Percentiles rank a stretch among this genome's conserved stretches.
phyloP scores from a whole-genome alignment of 2,888 invertebrate species.

The Tryphoninae sp. region DNA sequence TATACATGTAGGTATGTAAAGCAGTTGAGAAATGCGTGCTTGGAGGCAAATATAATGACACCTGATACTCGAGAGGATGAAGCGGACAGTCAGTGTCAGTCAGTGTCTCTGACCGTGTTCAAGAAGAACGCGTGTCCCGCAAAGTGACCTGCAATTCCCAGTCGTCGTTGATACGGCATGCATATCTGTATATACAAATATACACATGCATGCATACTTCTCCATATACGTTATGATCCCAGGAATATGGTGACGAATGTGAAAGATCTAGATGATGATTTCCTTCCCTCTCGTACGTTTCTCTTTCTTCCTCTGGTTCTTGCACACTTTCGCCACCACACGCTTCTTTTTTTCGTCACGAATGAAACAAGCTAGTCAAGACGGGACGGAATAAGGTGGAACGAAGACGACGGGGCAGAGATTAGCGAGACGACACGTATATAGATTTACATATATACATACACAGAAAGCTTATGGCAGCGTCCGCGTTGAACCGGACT shows the following conservation, averaged over 20 bases:
- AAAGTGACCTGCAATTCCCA: conserved; percentile 75
- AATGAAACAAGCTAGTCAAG: conserved; percentile 26
- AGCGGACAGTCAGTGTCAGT: conserved; percentile 16
- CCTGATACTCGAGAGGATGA: conserved; percentile 73
- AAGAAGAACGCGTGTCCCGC: conserved; percentile 77
- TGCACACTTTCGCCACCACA: conserved; percentile 26
- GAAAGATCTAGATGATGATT: conserved; percentile 59
- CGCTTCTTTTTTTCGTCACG: conserved; percentile 42
- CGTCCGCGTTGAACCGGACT: conserved; percentile 66
- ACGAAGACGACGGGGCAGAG: conserved; percentile 71
- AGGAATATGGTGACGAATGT: conserved; percentile 41
- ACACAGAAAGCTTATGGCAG: conserved; percentile 65
- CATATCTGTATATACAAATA: neutral
- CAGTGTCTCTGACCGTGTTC: conserved; percentile 40
- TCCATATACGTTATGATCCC: conserved; percentile 6
- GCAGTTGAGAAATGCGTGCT: conserved; percentile 49
- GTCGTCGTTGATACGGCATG: conserved; percentile 53
- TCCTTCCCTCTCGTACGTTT: conserved; percentile 32
- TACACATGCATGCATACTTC: neutral
- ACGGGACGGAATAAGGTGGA: conserved; percentile 56
- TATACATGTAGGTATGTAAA: conserved; percentile 25
- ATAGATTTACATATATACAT: conserved; percentile 13
- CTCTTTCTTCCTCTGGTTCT: conserved; percentile 32
- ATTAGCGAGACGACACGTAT: conserved; percentile 73
- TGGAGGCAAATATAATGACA: conserved; percentile 75